Base-by-base conservation (phyloP, 92 coral and sea anemone genomes). In the Nematostella vectensis region DNA sequence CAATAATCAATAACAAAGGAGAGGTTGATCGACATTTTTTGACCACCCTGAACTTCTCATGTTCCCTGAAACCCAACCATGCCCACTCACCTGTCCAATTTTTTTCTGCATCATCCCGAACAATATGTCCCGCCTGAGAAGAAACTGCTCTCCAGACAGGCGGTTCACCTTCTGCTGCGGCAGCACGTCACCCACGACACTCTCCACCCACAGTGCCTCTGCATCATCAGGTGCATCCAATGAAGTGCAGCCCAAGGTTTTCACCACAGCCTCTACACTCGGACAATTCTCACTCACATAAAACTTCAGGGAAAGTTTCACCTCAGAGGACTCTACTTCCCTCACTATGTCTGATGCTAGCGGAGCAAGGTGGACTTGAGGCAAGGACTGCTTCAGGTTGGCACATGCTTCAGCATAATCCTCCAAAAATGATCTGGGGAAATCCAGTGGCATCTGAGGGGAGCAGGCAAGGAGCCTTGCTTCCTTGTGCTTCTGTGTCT, bases 131-230 rank as follows among this genome's bases (percentile, higher is more conserved):
- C 72, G 28, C 55, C 72, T 66, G 3, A 81, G 69, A 1, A 85
- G 76, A 59, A 70, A 53, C 37, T 85, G 77, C 38, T 85, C 95
- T 31, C 95, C 95, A n/a, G 47, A 56, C 13, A 85, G 63, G 10
- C 77, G 63, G 62, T 80, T 85, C 37, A 71, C 61, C 65, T 31
- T 64, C 30, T 77, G 68, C 17, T 52, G 20, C 1, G 53, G 57
- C 48, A 16, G 54, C 25, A 47, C 33, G 55, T 26, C 65, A 17
- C 54, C 21, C n/a, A 29, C 24, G 18, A 36, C 51, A 47, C 39
- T 55, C 21, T 64, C 67, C 19, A 75, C 26, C 95, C 95, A 85
- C 13, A 75, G 25, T 16, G 84, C 88, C 9, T 71, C 79, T n/a
- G 95, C 95, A 38, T 71, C 83, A 16, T 83, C 65, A 10, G 75